Conservation (phyloP, 2,888 invertebrate species). For the Synanthedon myopaeformis region DNA sequence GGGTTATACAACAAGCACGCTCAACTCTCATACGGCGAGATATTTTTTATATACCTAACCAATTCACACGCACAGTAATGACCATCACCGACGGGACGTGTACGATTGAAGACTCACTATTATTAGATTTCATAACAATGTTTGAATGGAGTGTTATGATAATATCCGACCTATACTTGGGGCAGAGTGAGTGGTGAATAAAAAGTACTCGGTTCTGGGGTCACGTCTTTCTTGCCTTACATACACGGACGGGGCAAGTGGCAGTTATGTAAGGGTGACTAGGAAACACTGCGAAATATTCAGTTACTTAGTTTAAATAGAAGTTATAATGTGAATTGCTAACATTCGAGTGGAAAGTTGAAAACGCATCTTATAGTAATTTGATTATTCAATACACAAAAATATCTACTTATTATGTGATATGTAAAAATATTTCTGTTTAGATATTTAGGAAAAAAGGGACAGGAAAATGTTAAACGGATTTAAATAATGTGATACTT, state of each 20-base stretch:
- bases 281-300: not conserved
- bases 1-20: too few relatives aligned
- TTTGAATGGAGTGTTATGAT: constrained; percentile 1
- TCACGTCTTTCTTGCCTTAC: not conserved
- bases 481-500: too few relatives aligned
- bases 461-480: too few relatives aligned
- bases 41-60: too few relatives aligned
- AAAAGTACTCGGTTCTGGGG: constrained; percentile 4
- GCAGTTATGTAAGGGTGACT: constrained; percentile 1
- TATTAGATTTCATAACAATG: constrained; percentile 5
- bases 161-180: constrained; percentile 4
- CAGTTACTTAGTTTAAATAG: not conserved
- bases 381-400: too few relatives aligned
- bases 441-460: too few relatives aligned
- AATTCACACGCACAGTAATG: not conserved
- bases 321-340: too few relatives aligned
- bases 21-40: too few relatives aligned
- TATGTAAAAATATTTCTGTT: too few relatives aligned
- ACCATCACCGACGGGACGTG: not conserved
- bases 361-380: too few relatives aligned
- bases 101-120: constrained; percentile 8
- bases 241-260: not conserved
- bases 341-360: too few relatives aligned
- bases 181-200: constrained; percentile 2
- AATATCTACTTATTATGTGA: too few relatives aligned